Conservation (phyloP, 2,113 vertebrate species). For the Notiomystis cincta region DNA sequence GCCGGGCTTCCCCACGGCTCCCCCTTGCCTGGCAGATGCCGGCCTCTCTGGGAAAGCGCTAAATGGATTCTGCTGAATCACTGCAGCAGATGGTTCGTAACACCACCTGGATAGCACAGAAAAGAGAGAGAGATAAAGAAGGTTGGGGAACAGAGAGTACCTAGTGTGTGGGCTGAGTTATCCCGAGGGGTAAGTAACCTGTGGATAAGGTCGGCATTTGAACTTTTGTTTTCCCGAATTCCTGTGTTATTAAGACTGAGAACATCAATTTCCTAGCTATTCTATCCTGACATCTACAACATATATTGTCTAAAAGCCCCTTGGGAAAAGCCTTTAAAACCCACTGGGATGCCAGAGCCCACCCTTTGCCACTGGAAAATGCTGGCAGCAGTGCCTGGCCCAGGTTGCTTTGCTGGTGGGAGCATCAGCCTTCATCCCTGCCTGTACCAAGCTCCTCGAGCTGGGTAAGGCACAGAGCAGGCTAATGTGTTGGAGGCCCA, state of each 20-base stretch:
- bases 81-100: constrained; percentile 59
- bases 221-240: constrained; percentile 2
- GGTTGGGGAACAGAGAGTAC: constrained; percentile 43
- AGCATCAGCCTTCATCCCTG: not conserved
- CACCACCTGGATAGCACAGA: constrained; percentile 57
- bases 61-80: constrained; percentile 68
- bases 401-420: not conserved
- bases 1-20: constrained; percentile 31
- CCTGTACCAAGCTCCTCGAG: not conserved
- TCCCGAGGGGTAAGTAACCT: not conserved
- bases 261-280: not conserved
- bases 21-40: constrained; percentile 58
- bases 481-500: not conserved
- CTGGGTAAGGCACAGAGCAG: not conserved
- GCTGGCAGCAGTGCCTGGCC: not conserved
- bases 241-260: not conserved
- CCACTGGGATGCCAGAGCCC: not conserved
- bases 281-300: not conserved
- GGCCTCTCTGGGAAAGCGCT: constrained; percentile 53
- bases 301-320: not conserved
- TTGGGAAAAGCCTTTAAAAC: not conserved
- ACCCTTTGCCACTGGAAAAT: not conserved
- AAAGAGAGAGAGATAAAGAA: not conserved
- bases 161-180: not conserved
- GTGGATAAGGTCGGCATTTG: not conserved